Base-by-base conservation (phyloP, 2,113 vertebrate genomes). In the Phalacrocorax aristotelis region DNA sequence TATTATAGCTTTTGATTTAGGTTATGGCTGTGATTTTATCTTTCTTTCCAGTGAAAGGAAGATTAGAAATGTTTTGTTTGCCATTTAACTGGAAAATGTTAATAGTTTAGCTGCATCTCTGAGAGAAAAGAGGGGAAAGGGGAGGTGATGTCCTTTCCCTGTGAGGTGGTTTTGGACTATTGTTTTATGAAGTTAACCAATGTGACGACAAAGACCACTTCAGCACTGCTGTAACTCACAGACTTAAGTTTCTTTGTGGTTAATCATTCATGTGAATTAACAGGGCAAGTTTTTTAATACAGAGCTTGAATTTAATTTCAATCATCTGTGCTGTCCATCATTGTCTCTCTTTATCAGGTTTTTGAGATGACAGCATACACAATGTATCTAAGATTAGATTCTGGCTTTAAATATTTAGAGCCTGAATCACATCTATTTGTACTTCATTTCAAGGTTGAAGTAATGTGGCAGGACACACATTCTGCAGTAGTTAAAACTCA, bases 221-320 rank as follows among this genome's bases (percentile, higher is more conserved):
- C 54, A 77, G 64, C 40, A 34, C 34, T 85, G 66, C 78, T 79
- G 48, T 77, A 49, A 74, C 51, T 77, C 76, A 69, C 70, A 95
- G 72, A 62, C 54, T 6, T 72, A 15, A 48, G 62, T 82, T 92
- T 90, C 89, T 90, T 77, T 88, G 75, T 88, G 60, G 75, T 90
- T 97, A 96, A 94, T 97, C 78, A 96, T 93, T 97, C 95, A 90
- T 91, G 85, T 88, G 81, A 91, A 94, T 89, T 96, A 95, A 71
- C 46, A 36, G 21, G 52, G 60, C 42, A 61, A 87, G 52, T 34
- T 89, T 93, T 93, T 85, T 83, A 94, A 90, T 88, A 93, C 20
- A 48, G 64, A 95, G 20, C 38, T 60, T 83, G 78, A 94, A 90
- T 93, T 82, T 94, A 30, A 95, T 96, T 94, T 95, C 89, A 88